A percentile compares a stretch with the other conserved stretches of the same genome.
Conservation (phyloP, 64 coral and sea anemone genomes). For the Cladopsammia gracilis region DNA sequence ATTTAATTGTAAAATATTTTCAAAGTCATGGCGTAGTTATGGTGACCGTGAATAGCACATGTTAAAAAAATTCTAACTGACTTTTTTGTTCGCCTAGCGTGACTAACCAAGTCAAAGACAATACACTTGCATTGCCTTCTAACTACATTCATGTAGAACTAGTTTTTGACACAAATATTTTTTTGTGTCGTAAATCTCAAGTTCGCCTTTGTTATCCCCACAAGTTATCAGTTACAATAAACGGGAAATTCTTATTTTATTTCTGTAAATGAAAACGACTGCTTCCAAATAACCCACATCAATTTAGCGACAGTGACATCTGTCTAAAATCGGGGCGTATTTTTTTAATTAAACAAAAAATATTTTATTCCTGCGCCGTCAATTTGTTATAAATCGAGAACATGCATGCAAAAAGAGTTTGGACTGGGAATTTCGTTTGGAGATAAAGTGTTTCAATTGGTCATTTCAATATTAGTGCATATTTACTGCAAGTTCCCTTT, state of each 20-base stretch:
- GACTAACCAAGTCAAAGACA: not conserved
- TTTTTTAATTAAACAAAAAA: not conserved
- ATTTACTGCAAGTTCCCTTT: conserved; percentile 1
- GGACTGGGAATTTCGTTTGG: not conserved
- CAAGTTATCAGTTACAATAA: not conserved
- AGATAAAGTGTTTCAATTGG: not conserved
- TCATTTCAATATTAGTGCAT: conserved; percentile 17
- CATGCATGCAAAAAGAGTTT: not conserved
- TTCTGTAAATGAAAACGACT: not conserved
- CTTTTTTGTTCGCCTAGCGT: not conserved
- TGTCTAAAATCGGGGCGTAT: not conserved
- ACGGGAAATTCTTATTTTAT: not conserved
- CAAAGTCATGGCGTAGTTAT: not conserved
- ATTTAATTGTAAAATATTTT: conserved; percentile 40
- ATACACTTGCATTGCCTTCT: no score
- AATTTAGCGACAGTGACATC: not conserved
- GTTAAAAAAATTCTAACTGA: no score
- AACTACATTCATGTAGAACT: no score
- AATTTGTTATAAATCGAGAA: no score
- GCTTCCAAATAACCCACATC: not conserved
- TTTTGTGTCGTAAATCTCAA: not conserved
- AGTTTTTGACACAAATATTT: no score
- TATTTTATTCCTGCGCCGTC: no score
- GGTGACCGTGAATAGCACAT: not conserved
- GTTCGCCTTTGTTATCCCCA: not conserved